Evolutionary conservation across 1,140 invertebrate genomes (phyloP), one percentile per base, ranked within the genome.

Genomic region (Musca vetustissima): DNA sequence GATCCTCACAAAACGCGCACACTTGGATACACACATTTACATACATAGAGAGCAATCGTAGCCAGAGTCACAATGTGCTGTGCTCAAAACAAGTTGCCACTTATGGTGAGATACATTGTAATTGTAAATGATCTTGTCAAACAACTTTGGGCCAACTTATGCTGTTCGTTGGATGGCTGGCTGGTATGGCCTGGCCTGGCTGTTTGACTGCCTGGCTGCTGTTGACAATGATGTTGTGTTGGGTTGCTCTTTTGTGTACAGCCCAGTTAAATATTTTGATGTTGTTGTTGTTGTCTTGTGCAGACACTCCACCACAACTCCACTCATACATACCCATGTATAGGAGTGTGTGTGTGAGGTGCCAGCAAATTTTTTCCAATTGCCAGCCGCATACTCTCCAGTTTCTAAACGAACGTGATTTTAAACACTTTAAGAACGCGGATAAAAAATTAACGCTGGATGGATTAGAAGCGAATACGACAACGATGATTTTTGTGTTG

Each of bases 41-140:
- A 43, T 13, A 43, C 28, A 4, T 28, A 8, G 28, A 28, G 3
- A 3, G 3, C 28, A 28, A 2, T 43, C 36, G n/a, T n/a, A n/a
- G n/a, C n/a, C n/a, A n/a, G n/a, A 13, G 36, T 43, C 11, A 43
- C 36, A 43, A 13, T 43, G 36, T 61, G 64, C 68, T 43, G 36
- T 61, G 64, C 68, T 53, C 68, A 61, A 70, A 70, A 70, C 69
- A 67, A 70, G 69, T 70, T 70, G 48, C 69, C 69, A 70, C 69
- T 66, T 70, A 66, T 61, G 69, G 69, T 66, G 69, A 70, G 69
- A 65, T 66, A 47, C 68, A 48, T 21, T 36, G 48, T 65, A 69
- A 69, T 69, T 65, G 69, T 66, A 70, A 70, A 70, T 70, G 69
- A 67, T 70, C 69, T 70, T 70, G 69, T 66, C 65, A 66, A 66